A percentile compares a stretch with the other conserved stretches of the same genome.
Evolutionary conservation across 2,797 vertebrate species (phyloP).

Genomic region (Hippocampus kuda): DNA sequence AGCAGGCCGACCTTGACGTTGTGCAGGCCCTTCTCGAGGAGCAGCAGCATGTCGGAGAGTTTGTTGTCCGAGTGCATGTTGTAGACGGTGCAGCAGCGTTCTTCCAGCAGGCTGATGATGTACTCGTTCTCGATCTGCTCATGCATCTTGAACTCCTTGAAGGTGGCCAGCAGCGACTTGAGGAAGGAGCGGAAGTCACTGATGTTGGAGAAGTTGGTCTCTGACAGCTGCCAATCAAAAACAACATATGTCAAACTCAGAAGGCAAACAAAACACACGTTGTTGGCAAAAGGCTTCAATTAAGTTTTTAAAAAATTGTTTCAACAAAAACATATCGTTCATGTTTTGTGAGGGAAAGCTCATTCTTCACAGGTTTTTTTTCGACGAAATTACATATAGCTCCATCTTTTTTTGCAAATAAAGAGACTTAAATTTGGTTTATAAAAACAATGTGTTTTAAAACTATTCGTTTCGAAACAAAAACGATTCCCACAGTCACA

Average conservation of each 20-base stretch:
- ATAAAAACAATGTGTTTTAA: too few relatives aligned
- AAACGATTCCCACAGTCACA: too few relatives aligned
- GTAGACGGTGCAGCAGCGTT: conserved; percentile 89
- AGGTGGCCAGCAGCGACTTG: conserved; percentile 90
- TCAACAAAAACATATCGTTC: background rate
- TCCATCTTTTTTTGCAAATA: too few relatives aligned
- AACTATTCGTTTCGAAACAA: too few relatives aligned
- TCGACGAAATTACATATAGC: too few relatives aligned
- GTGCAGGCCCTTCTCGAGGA: conserved; percentile 92
- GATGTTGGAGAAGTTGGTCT: conserved; percentile 99
- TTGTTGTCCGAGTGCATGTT: conserved; percentile 98
- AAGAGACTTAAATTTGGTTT: too few relatives aligned
- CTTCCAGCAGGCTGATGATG: conserved; percentile 89
- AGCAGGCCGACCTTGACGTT: conserved; percentile 79
- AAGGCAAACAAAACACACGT: background rate
- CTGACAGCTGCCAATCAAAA: conserved; percentile 74
- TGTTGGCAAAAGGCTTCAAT: background rate
- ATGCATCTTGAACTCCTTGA: conserved; percentile 98
- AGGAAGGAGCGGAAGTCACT: conserved; percentile 93
- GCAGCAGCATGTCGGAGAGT: conserved; percentile 92
- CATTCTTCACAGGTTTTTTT: too few relatives aligned
- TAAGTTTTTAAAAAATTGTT: too few relatives aligned
- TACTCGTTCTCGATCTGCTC: conserved; percentile 98
- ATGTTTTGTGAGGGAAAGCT: background rate
- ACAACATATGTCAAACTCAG: too few relatives aligned